Conservation (phyloP, 2,888 invertebrate genomes). For the Leptinotarsa juncta region DNA sequence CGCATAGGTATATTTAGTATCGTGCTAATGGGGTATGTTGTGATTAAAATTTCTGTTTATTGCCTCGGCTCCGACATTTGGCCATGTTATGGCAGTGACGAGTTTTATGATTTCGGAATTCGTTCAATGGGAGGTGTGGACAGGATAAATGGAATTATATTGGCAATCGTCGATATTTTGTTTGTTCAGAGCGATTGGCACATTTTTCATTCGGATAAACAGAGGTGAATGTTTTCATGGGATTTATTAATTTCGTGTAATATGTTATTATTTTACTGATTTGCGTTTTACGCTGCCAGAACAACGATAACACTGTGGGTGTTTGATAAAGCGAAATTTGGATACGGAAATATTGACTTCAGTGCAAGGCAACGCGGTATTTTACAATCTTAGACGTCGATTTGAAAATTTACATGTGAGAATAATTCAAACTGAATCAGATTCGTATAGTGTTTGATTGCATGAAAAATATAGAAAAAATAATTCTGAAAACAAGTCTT, state of each 20-base stretch:
- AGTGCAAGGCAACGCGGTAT: not conserved
- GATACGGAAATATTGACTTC: not conserved
- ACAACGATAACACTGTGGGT: conserved; percentile 13
- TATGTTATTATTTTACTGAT: conserved; percentile 33
- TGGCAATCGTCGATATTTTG: conserved; percentile 65
- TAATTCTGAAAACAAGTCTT: no score
- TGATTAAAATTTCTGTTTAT: conserved; percentile 67
- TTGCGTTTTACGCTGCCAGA: not conserved
- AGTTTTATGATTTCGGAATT: conserved; percentile 60
- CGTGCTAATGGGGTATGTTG: conserved; percentile 66
- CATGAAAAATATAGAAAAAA: no score
- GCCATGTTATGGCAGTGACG: conserved; percentile 60
- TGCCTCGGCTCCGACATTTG: conserved; percentile 57
- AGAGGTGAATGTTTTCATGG: conserved; percentile 59
- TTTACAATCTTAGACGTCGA: not conserved
- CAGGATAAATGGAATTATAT: conserved; percentile 65
- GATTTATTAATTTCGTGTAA: conserved; percentile 48
- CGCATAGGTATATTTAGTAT: conserved; percentile 65
- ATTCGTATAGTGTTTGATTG: no score
- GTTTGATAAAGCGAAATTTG: conserved; percentile 9
- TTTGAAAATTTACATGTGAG: no score
- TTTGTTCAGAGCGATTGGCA: conserved; percentile 62
- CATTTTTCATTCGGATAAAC: conserved; percentile 63
- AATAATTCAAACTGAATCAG: no score
- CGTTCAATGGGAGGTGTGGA: conserved; percentile 57